Evolutionary conservation across 1,140 invertebrate species (phyloP), one percentile per base, ranked within the genome.

Genomic region (Monomorium pharaonis): DNA sequence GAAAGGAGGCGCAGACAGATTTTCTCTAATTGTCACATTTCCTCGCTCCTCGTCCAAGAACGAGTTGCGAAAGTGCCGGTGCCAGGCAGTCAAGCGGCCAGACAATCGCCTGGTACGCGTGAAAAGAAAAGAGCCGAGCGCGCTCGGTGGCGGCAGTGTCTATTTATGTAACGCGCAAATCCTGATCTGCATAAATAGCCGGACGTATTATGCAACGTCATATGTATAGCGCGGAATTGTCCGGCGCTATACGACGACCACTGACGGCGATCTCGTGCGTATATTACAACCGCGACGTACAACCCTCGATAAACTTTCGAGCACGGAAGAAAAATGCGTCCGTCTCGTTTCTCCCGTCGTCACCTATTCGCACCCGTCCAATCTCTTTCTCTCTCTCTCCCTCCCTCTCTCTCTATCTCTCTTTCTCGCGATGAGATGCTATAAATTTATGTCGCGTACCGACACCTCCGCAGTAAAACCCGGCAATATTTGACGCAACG

Each of bases 91-190:
- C 16, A 24, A 24, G 33, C 51, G 42, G 72, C 18, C 54, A 78
- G 80, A 87, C 87, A 74, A 85, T 75, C 76, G 69, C 12, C 60
- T 7, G 16, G 65, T 47, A 54, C 44, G 81, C 37, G 74, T 67
- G 87, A 85, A 85, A 85, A 88, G 67, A 89, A 87, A 85, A 85
- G 54, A 60, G 33, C 24, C 37, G 62, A 62, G 62, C 62, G 44
- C 33, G 49, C 37, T 24, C 47, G 47, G 7, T 30, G 56, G 30
- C 14, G 49, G 21, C 24, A 27, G 54, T n/a, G n/a, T 81, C 87
- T 90, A 90, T 90, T 90, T 89, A 89, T 87, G 62, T 81, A 89
- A 89, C 63, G 42, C 77, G 76, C 42, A 85, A 85, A 80, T 85
- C 67, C 80, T 54, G 84, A 87, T 89, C 81, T 51, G 70, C 80